Evolutionary conservation across 2,113 vertebrate species (phyloP).

Genomic region (Saccopteryx leptura): DNA sequence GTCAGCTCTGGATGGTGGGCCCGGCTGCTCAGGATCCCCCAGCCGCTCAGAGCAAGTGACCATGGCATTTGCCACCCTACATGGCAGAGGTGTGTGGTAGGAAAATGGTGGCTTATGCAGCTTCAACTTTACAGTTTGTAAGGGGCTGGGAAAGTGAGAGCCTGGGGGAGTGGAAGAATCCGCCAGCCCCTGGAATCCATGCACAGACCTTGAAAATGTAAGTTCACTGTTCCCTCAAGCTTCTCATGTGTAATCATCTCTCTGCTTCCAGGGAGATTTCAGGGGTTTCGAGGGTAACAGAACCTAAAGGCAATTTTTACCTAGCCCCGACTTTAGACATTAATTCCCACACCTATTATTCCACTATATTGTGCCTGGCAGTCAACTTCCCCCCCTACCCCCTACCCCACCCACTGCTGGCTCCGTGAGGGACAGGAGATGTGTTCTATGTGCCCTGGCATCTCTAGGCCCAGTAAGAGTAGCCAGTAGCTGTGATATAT

Average conservation of each 20-base stretch:
- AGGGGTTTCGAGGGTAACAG: neutral
- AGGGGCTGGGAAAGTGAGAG: neutral
- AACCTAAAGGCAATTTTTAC: neutral
- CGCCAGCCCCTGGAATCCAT: neutral
- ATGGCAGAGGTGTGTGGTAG: fast-evolving
- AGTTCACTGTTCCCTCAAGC: neutral
- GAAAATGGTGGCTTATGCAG: neutral
- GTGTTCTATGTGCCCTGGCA: neutral
- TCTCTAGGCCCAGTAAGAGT: neutral
- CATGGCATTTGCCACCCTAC: neutral
- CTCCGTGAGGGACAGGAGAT: neutral
- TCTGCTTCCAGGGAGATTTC: neutral
- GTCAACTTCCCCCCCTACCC: neutral
- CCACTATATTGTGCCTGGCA: fast-evolving
- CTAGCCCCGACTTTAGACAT: neutral
- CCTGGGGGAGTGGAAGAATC: neutral
- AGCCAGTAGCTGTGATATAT: neutral
- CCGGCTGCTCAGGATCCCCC: neutral
- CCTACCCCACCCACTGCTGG: neutral
- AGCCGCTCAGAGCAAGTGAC: neutral
- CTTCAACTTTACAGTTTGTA: neutral
- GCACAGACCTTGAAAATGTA: neutral
- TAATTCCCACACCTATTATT: neutral
- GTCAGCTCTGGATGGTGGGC: neutral
- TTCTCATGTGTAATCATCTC: neutral